A percentile compares a stretch with the other conserved stretches of the same genome.
Conservation (phyloP, 2,888 invertebrate genomes). For the Epirrita christyi region DNA sequence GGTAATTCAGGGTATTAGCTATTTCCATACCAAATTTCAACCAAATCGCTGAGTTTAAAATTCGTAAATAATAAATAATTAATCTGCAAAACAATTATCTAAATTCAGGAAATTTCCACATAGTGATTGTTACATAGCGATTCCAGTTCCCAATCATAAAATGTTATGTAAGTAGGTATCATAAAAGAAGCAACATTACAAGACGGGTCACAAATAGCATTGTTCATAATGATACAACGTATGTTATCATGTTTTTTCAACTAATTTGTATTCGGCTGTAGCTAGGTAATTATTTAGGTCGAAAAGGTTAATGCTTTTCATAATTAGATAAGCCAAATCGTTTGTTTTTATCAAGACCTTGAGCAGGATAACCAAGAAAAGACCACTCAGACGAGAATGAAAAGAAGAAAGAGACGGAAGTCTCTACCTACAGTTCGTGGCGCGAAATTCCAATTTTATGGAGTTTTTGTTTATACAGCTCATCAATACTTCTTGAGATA, state of each 20-base stretch:
- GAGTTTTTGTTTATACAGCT: no score
- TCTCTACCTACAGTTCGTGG: no score
- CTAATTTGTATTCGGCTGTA: slow-evolving; percentile 12
- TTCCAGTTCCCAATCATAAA: slow-evolving; percentile 18
- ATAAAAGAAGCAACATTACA: slow-evolving; percentile 11
- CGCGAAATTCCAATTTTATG: no score
- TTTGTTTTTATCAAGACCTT: no score
- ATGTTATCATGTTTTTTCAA: slow-evolving; percentile 1
- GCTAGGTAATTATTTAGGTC: neutral
- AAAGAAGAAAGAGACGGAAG: no score
- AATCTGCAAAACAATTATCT: neutral
- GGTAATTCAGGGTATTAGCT: no score
- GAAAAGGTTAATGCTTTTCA: slow-evolving; percentile 6
- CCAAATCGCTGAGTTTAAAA: no score
- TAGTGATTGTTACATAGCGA: neutral
- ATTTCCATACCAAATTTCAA: no score
- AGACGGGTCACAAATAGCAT: slow-evolving; percentile 15
- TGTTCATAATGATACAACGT: slow-evolving; percentile 4
- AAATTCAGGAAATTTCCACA: slow-evolving; percentile 17
- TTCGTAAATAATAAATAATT: no score
- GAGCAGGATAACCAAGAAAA: no score
- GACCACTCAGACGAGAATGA: no score
- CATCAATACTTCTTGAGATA: no score
- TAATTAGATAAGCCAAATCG: neutral
- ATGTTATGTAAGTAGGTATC: slow-evolving; percentile 5